These are phyloP conservation scores for Pseudopleuronectes americanus DNA, from an alignment of 2,797 vertebrate species.

Conservation along the genomic window DNA sequence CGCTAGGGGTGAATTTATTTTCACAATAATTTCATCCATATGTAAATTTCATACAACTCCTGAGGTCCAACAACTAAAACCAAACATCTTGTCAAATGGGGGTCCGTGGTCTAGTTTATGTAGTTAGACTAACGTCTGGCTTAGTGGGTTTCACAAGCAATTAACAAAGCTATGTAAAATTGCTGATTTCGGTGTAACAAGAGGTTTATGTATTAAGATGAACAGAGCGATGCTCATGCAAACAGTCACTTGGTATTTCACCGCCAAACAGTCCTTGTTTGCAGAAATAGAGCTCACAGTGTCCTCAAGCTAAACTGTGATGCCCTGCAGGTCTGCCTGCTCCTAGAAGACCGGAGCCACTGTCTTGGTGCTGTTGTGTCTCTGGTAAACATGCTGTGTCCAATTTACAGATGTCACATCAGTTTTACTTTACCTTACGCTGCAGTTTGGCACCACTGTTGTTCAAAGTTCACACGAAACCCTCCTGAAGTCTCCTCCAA, in stretches of 20 bases:
- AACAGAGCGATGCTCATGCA: too few relatives aligned
- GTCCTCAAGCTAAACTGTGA: neutral
- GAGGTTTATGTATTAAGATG: too few relatives aligned
- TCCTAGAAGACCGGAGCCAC: neutral
- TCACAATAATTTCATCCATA: too few relatives aligned
- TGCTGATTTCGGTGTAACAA: too few relatives aligned
- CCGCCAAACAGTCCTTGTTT: neutral
- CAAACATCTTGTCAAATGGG: too few relatives aligned
- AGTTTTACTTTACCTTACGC: neutral
- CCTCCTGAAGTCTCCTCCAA: neutral
- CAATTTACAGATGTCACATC: conserved; percentile 1
- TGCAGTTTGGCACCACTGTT: neutral
- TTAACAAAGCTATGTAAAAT: too few relatives aligned
- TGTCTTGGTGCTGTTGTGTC: neutral
- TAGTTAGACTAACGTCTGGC: too few relatives aligned
- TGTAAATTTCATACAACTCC: too few relatives aligned
- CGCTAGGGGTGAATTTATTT: too few relatives aligned
- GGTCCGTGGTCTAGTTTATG: too few relatives aligned
- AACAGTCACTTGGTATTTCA: neutral
- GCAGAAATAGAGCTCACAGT: neutral
- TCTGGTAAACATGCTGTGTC: conserved; percentile 15
- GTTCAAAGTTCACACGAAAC: neutral
- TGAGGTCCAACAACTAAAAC: too few relatives aligned
- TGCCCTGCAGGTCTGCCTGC: neutral
- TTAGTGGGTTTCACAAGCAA: too few relatives aligned